Evolutionary conservation across 2,113 vertebrate species (phyloP).

Genomic region (Mastomys coucha): DNA sequence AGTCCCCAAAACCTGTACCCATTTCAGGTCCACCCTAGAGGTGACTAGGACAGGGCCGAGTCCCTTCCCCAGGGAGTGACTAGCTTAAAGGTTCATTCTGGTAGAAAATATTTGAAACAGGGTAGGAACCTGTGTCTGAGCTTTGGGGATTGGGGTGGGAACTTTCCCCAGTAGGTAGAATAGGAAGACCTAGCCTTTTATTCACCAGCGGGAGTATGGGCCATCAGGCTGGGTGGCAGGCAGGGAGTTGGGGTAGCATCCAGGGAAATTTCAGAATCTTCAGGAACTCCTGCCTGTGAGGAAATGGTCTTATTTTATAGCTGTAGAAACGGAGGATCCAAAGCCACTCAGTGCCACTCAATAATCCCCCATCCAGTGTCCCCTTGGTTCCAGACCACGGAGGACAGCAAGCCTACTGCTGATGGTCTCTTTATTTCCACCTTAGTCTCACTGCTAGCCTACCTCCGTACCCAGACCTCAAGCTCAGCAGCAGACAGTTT

Average conservation of each 20-base stretch:
- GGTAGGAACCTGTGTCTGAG: neutral
- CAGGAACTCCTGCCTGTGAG: neutral
- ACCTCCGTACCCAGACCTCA: slow-evolving; percentile 52
- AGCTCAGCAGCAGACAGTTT: slow-evolving; percentile 65
- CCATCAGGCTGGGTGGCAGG: neutral
- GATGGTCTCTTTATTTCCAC: slow-evolving; percentile 75
- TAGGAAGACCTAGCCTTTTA: neutral
- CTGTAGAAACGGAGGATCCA: neutral
- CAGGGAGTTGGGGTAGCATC: neutral
- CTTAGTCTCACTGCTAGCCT: neutral
- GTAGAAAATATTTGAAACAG: neutral
- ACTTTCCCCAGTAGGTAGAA: neutral
- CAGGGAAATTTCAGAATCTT: neutral
- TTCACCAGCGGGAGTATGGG: neutral
- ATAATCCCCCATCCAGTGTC: rapidly evolving
- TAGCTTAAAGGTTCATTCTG: neutral
- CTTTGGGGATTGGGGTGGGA: neutral
- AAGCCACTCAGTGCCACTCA: neutral
- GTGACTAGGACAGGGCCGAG: neutral
- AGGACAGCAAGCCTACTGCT: slow-evolving; percentile 54
- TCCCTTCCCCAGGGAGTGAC: neutral
- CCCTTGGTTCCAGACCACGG: neutral
- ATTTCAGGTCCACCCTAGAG: neutral
- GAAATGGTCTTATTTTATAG: neutral
- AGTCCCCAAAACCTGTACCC: neutral